Base-by-base conservation (phyloP, 2,888 invertebrate species). In the Cordilura impudica region DNA sequence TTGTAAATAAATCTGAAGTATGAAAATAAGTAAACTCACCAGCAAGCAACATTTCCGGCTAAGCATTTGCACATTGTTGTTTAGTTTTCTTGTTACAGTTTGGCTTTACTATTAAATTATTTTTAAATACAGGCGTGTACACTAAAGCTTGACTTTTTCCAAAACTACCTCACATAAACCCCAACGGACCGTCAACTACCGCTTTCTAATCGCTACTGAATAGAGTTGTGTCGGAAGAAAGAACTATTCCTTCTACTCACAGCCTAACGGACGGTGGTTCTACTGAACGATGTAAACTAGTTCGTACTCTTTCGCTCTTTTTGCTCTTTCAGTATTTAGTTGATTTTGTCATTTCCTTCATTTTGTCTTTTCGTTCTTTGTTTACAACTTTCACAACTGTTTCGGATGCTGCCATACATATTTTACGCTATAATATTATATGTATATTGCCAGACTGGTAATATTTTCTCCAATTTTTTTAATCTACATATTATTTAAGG, bases 11-110 rank as follows among this genome's bases (percentile, higher is more conserved):
- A 21, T 51, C 2, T 26, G n/a, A 51, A 53, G 7, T 16, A 26
- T n/a, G n/a, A n/a, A n/a, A n/a, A n/a, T n/a, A n/a, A n/a, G n/a
- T 51, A 49, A 35, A 84, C 87, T 84, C 83, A 87, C 87, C 87
- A 87, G 74, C 87, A 87, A 43, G 85, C 86, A 31, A 87, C 84
- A 26, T 86, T 87, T 75, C 84, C 86, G 65, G 86, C 84, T n/a
- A 86, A 78, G 63, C 87, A 87, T 82, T 86, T 87, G 81, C 87
- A 87, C 86, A 87, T 87, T 70, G n/a, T 84, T 84, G 63, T n/a
- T 43, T 12, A 21, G 19, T 21, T 18, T 23, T 16, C 8, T 47
- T 47, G 14, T 21, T 51, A 14, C 21, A 51, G 7, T 8, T 21
- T 51, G 14, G 21, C 21, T 35, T 51, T n/a, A 14, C 16, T 31